phyloP scores from a whole-genome alignment of 1,140 invertebrate genomes.

The Apis mellifera region Amel_HAv3.1 CM009937.2:11954001-11954500 shows the following conservation, averaged over 20 bases:
- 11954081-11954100: background rate
- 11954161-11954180: background rate
- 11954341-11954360: conserved; percentile 59
- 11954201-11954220: conserved; percentile 50
- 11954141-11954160: background rate
- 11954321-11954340: conserved; percentile 15
- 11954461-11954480: too few species aligned
- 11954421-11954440: too few species aligned
- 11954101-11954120: background rate
- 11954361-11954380: conserved; percentile 58
- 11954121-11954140: too few species aligned
- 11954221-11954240: conserved; percentile 17
- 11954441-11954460: too few species aligned
- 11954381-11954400: conserved; percentile 21
- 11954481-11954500: background rate
- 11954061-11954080: background rate
- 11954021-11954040: background rate
- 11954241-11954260: conserved; percentile 60
- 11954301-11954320: conserved; percentile 28
- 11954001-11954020: conserved; percentile 10
- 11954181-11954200: too few species aligned
- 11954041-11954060: background rate
- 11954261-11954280: conserved; percentile 70
- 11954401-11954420: conserved; percentile 14
- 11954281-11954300: conserved; percentile 65